Evolutionary conservation across 2,113 vertebrate genomes (phyloP), one percentile per base, ranked within the genome.

Genomic region (Myotis yumanensis): DNA sequence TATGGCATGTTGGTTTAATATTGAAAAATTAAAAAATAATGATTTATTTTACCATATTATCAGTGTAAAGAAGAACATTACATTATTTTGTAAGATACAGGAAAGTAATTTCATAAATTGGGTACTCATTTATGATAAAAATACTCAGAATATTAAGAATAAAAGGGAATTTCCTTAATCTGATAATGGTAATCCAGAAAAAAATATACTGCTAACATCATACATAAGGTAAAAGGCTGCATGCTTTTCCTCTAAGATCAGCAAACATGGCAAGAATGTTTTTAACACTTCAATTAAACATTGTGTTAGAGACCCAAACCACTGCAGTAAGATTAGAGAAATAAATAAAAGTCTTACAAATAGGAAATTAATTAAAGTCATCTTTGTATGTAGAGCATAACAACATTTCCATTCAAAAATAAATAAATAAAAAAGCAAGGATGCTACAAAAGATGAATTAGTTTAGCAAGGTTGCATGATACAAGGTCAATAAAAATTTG

Each of bases 21-120:
- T 72, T 71, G 23, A 92, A 84, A 92, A 88, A 83, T 71, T 3
- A 62, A 92, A 89, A 22, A 57, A 54, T 23, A 92, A 89, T 28
- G 48, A 66, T 25, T 10, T 84, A 71, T 89, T 71, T 77, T 68
- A 37, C 11, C 22, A 71, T 91, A 62, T 73, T 57, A 37, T 73
- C 32, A 86, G 11, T 37, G 43, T 64, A 46, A 73, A 30, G 10
- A 72, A 85, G 3, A 71, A 92, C 12, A 48, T 18, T 54, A 23
- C n/a, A 71, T 68, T 48, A 57, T 72, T 86, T 93, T 32, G 30
- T 68, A 86, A 86, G 64, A 46, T 40, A 8, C 4, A 54, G 35
- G 62, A 79, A 80, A 80, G 32, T 80, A 37, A n/a, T 68, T 68
- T 57, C 23, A 57, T 28, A 81, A 90, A 86, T 43, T 68, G 46